A percentile compares a stretch with the other conserved stretches of the same genome.
Conservation (phyloP, 2,888 invertebrate genomes). For the Hypsopygia costalis region DNA sequence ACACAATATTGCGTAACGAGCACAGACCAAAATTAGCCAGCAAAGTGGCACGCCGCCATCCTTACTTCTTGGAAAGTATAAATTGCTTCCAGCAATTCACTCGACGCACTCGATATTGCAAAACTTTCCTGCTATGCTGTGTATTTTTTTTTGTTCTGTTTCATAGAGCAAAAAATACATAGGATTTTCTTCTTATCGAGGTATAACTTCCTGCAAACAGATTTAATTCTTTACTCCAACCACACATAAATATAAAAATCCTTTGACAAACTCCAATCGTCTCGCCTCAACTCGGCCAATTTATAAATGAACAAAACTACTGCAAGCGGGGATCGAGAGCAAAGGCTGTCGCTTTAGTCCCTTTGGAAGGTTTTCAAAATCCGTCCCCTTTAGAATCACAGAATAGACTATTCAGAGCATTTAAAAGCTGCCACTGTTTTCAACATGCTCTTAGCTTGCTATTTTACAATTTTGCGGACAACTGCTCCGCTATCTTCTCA, state of each 20-base stretch:
- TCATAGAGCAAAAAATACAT: constrained; percentile 13
- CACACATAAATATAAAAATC: constrained; percentile 24
- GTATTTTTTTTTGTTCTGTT: constrained; percentile 20
- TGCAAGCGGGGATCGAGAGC: constrained; percentile 24
- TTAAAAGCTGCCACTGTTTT: constrained; percentile 41
- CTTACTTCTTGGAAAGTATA: constrained; percentile 35
- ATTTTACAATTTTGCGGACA: constrained; percentile 27
- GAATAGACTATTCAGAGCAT: constrained; percentile 40
- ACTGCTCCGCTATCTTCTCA: constrained; percentile 23
- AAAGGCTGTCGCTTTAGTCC: constrained; percentile 47
- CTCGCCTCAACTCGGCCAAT: constrained; percentile 29
- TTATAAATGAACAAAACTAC: constrained; percentile 48
- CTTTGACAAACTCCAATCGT: constrained; percentile 32
- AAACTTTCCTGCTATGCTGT: constrained; percentile 27
- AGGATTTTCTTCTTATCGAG: constrained; percentile 15
- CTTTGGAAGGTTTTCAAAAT: constrained; percentile 47
- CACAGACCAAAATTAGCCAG: constrained; percentile 31
- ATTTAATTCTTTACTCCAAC: constrained; percentile 18
- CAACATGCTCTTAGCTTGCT: constrained; percentile 40
- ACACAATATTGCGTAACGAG: constrained; percentile 25
- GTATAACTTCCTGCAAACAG: constrained; percentile 11
- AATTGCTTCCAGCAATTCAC: constrained; percentile 36
- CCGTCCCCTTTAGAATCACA: constrained; percentile 40
- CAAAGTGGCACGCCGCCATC: constrained; percentile 33
- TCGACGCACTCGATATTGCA: constrained; percentile 28